Conservation (phyloP, 2,888 invertebrate genomes). For the Carcina quercana region DNA sequence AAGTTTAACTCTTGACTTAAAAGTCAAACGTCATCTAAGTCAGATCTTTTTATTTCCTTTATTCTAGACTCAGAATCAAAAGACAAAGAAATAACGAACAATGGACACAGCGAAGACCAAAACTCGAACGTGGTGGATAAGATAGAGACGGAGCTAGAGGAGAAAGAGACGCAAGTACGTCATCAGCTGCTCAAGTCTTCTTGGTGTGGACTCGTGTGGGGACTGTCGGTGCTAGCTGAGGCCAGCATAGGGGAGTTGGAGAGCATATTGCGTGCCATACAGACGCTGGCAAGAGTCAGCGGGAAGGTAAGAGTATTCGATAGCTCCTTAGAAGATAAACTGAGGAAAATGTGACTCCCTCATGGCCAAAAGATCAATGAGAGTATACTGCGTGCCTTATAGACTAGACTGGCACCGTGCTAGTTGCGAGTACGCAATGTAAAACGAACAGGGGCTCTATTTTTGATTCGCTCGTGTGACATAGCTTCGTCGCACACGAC, state of each 20-base stretch:
- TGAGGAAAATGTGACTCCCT: too few relatives aligned
- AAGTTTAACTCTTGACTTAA: too few relatives aligned
- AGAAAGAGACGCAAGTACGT: conserved; percentile 40
- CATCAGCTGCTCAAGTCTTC: conserved; percentile 90
- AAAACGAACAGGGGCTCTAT: too few relatives aligned
- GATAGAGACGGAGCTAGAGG: conserved; percentile 48
- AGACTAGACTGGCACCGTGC: too few relatives aligned
- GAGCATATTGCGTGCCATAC: conserved; percentile 92
- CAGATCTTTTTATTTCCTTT: conserved; percentile 1
- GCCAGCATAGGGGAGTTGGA: conserved; percentile 97
- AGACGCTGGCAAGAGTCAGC: conserved; percentile 91
- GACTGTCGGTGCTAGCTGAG: conserved; percentile 92
- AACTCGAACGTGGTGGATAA: conserved; percentile 60
- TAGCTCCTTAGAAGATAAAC: too few relatives aligned
- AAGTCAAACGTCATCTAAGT: too few relatives aligned
- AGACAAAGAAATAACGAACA: conserved; percentile 37
- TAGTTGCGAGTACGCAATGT: too few relatives aligned
- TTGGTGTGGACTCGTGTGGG: conserved; percentile 95
- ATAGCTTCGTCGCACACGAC: too few relatives aligned
- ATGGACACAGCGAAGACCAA: conserved; percentile 49
- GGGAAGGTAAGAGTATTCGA: conserved; percentile 76
- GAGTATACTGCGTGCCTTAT: too few relatives aligned
- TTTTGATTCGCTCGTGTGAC: too few relatives aligned
- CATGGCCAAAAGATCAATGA: too few relatives aligned
- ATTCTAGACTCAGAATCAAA: conserved; percentile 31